These are phyloP conservation scores for Clarias fuscus DNA, from an alignment of 2,797 vertebrate genomes.

Conservation along the genomic window DNA sequence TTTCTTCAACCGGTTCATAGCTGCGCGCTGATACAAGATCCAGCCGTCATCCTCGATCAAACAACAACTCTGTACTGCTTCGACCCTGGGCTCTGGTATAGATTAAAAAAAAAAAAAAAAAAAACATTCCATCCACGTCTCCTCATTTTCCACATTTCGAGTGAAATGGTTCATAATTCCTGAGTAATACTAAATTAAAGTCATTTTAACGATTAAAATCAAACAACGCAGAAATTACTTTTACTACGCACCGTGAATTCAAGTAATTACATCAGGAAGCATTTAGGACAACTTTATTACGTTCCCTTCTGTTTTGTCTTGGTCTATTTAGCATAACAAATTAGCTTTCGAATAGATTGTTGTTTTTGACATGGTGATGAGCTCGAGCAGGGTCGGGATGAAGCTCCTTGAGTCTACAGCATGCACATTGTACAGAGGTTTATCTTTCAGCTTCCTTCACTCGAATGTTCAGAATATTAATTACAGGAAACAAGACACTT, in stretches of 20 bases:
- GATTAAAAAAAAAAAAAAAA: conserved; percentile 55
- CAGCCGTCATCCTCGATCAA: neutral
- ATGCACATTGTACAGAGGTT: neutral
- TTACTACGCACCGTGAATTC: neutral
- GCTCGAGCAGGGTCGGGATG: neutral
- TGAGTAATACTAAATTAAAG: conserved; percentile 71
- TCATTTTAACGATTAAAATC: conserved; percentile 62
- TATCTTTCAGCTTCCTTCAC: neutral
- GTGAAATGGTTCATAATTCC: conserved; percentile 54
- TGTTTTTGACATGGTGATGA: neutral
- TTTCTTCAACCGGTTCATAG: conserved; percentile 60
- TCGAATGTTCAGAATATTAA: neutral
- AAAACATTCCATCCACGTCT: conserved; percentile 30
- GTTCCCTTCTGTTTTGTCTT: neutral
- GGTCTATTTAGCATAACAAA: neutral
- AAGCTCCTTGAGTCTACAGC: neutral
- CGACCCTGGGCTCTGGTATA: conserved; percentile 5
- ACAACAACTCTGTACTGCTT: neutral
- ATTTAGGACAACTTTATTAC: neutral
- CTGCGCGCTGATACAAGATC: neutral
- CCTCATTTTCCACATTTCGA: neutral
- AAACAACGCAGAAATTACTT: conserved; percentile 55
- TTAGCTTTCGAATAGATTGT: neutral
- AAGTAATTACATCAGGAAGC: neutral
- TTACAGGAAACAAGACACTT: neutral